Percentiles rank a stretch among this genome's conserved stretches.
These are phyloP conservation scores for Drosophila robusta DNA, from an alignment of 2,888 invertebrate genomes.

Conservation along the genomic window DNA sequence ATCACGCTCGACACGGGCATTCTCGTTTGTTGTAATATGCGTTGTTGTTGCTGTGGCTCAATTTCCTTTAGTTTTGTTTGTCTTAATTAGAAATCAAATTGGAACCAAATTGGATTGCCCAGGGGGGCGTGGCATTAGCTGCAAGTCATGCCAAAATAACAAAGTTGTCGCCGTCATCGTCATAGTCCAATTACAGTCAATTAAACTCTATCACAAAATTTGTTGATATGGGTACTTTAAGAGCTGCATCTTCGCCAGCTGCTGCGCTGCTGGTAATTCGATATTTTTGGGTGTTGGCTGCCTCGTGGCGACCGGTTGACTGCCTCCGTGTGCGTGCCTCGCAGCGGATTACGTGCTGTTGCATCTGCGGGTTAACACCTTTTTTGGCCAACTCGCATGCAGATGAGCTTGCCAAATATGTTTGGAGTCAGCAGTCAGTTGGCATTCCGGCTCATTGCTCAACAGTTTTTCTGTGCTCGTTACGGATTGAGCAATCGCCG, in stretches of 20 bases:
- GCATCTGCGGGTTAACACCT: constrained; percentile 47
- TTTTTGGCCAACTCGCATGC: constrained; percentile 45
- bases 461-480: constrained; percentile 27
- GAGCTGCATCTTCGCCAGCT: constrained; percentile 38
- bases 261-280: constrained; percentile 12
- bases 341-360: constrained; percentile 31
- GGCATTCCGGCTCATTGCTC: constrained; percentile 58
- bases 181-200: constrained; percentile 76
- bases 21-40: constrained; percentile 5
- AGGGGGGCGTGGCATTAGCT: constrained; percentile 23
- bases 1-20: too few relatives aligned
- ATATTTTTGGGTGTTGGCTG: constrained; percentile 16
- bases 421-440: constrained; percentile 4
- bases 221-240: constrained; percentile 51
- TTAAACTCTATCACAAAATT: constrained; percentile 68
- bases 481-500: constrained; percentile 49
- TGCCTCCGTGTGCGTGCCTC: constrained; percentile 40
- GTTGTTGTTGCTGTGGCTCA: constrained; percentile 5
- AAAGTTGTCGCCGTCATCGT: constrained; percentile 36
- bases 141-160: constrained; percentile 38
- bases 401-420: constrained; percentile 7
- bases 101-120: constrained; percentile 32
- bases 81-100: constrained; percentile 72
- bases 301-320: constrained; percentile 9
- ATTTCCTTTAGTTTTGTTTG: constrained; percentile 35